Conservation (phyloP, 2,888 invertebrate species). For the Rhogogaster chlorosoma region DNA sequence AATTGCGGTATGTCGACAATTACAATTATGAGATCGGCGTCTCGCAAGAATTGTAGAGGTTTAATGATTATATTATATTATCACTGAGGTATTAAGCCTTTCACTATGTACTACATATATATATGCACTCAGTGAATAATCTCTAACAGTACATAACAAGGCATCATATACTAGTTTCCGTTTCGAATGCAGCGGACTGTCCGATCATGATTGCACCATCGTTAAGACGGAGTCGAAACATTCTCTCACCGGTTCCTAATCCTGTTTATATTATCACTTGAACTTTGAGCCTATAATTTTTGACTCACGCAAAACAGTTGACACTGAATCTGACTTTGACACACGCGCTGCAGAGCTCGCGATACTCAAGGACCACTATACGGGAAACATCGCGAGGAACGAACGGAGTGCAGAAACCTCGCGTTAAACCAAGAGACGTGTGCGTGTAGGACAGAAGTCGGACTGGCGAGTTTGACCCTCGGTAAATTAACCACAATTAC, state of each 20-base stretch:
- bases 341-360: not conserved
- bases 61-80: slow-evolving; percentile 8
- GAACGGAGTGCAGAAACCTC: slow-evolving; percentile 22
- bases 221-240: not conserved
- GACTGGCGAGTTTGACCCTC: slow-evolving; percentile 49
- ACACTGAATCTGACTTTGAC: not conserved
- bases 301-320: not conserved
- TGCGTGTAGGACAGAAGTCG: not conserved
- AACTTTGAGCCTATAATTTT: not conserved
- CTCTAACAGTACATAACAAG: slow-evolving; percentile 9
- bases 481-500: slow-evolving; percentile 75
- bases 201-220: slow-evolving; percentile 2
- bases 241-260: not conserved
- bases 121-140: not conserved
- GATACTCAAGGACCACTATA: not conserved
- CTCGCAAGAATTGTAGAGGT: not conserved
- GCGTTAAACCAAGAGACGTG: slow-evolving; percentile 38
- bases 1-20: not conserved
- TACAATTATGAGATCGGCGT: not conserved
- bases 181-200: not conserved
- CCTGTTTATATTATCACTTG: not conserved
- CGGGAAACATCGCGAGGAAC: not conserved
- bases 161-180: slow-evolving; percentile 23
- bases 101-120: too few species aligned
- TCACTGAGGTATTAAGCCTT: not conserved